Evolutionary conservation across 2,797 vertebrate genomes (phyloP).

Genomic region (Pipistrellus kuhlii): DNA sequence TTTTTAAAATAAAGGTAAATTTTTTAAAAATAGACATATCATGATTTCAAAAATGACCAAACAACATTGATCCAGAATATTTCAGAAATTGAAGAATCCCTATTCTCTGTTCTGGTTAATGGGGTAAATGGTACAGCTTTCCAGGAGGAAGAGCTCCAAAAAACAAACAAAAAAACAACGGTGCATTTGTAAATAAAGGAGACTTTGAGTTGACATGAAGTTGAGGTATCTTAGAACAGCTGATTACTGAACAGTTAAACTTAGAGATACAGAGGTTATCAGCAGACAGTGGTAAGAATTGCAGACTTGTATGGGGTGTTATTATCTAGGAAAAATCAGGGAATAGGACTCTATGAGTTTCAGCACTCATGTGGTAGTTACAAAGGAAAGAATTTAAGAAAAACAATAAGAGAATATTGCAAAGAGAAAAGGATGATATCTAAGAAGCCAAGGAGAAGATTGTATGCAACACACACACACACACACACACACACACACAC

Average conservation of each 20-base stretch:
- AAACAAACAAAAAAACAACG: not conserved
- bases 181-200: not conserved
- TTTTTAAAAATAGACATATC: not conserved
- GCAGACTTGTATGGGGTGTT: too few species aligned
- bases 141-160: not conserved
- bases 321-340: not conserved
- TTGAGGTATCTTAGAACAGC: not conserved
- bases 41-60: not conserved
- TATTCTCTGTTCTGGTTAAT: not conserved
- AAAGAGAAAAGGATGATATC: not conserved
- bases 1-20: not conserved
- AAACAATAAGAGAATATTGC: not conserved
- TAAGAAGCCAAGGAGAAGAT: not conserved
- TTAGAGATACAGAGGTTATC: not conserved
- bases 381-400: not conserved
- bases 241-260: not conserved
- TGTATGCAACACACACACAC: not conserved
- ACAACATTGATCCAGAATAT: not conserved
- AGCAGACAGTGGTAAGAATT: too few species aligned
- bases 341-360: too few species aligned
- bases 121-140: not conserved
- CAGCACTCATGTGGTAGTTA: not conserved
- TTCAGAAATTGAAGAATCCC: not conserved
- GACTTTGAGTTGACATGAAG: not conserved
- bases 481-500: not conserved